phyloP scores from a whole-genome alignment of 2,888 invertebrate genomes.

The Drosophila meridiana region DNA sequence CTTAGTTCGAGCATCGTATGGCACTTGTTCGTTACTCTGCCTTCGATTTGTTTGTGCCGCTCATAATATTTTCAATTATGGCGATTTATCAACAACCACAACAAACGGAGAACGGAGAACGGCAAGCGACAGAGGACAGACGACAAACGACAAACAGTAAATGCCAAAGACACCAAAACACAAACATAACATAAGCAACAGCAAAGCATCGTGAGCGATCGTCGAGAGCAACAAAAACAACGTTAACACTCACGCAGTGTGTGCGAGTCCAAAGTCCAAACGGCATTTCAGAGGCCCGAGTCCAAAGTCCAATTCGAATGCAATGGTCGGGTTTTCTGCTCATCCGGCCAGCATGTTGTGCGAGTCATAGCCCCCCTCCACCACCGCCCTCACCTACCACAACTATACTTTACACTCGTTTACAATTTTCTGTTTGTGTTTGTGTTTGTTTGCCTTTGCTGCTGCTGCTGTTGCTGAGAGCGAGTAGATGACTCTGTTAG shows the following conservation, averaged over 20 bases:
- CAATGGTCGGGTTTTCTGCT: conserved; percentile 77
- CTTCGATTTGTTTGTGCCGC: conserved; percentile 50
- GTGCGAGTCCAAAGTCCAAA: conserved; percentile 77
- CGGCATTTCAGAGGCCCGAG: conserved; percentile 66
- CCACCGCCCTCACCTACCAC: conserved; percentile 13
- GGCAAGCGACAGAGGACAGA: conserved; percentile 11
- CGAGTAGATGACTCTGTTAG: conserved; percentile 22
- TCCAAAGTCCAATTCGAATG: conserved; percentile 71
- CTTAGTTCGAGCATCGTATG: conserved; percentile 46
- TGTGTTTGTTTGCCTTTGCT: conserved; percentile 41
- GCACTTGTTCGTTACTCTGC: conserved; percentile 42
- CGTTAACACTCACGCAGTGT: conserved; percentile 67
- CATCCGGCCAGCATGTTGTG: conserved; percentile 55
- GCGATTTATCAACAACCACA: conserved; percentile 52
- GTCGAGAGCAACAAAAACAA: conserved; percentile 42
- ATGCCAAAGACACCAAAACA: conserved; percentile 21
- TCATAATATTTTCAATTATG: conserved; percentile 57
- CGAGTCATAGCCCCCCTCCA: conserved; percentile 60
- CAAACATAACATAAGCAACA: conserved; percentile 45
- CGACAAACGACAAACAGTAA: conserved; percentile 8
- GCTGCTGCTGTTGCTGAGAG: conserved; percentile 47
- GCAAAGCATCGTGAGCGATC: conserved; percentile 36
- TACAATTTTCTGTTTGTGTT: conserved; percentile 43
- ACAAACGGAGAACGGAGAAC: conserved; percentile 20
- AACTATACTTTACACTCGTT: conserved; percentile 27